Conservation (phyloP, 2,888 invertebrate species). For the Teleiodes luculella region DNA sequence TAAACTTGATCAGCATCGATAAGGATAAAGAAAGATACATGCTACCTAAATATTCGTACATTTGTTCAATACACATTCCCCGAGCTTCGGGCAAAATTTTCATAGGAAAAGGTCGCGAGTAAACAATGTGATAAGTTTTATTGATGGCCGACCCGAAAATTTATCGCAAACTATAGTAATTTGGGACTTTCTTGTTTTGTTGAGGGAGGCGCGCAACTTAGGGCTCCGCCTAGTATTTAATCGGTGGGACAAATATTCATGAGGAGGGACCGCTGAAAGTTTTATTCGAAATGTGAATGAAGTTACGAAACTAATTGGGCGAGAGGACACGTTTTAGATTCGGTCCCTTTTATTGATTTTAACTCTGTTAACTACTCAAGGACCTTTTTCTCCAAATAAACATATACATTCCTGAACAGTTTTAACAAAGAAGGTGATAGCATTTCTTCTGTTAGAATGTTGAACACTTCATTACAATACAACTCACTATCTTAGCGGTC, state of each 20-base stretch:
- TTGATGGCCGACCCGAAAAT: conserved; percentile 37
- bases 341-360: neutral
- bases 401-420: too few species aligned
- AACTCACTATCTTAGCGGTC: neutral
- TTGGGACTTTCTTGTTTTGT: conserved; percentile 9
- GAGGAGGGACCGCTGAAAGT: conserved; percentile 3
- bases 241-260: conserved; percentile 7
- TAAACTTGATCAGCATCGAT: neutral
- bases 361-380: neutral
- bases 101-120: neutral
- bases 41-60: neutral
- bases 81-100: neutral
- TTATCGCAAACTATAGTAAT: conserved; percentile 14
- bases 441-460: too few species aligned
- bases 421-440: too few species aligned
- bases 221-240: neutral
- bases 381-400: too few species aligned
- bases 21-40: neutral
- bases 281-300: conserved; percentile 2
- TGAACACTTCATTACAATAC: neutral
- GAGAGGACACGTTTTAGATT: conserved; percentile 3
- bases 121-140: conserved; percentile 32
- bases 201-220: neutral
- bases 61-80: neutral
- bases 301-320: conserved; percentile 1